These are phyloP conservation scores for Planococcus citri DNA, from an alignment of 1,140 invertebrate species.

Conservation along the genomic window DNA sequence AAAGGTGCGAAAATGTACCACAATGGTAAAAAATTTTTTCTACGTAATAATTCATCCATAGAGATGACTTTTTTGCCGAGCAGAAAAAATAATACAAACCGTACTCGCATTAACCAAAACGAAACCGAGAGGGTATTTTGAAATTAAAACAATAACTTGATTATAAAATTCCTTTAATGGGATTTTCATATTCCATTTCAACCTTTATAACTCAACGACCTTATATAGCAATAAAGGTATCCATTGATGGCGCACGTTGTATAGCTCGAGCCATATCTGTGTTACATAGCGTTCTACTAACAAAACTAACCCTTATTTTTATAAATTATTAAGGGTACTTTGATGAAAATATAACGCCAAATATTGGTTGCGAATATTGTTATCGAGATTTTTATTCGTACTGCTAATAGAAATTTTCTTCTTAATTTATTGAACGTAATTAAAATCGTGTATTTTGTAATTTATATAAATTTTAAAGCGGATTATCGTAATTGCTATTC, in stretches of 20 bases:
- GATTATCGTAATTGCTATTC: too few species aligned
- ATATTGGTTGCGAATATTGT: neutral
- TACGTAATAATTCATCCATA: neutral
- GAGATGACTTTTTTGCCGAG: neutral
- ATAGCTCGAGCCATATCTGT: neutral
- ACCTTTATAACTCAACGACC: constrained; percentile 12
- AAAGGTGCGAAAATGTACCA: neutral
- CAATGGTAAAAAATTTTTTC: neutral
- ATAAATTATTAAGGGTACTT: neutral
- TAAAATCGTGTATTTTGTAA: neutral
- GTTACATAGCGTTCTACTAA: neutral
- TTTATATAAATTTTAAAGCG: neutral
- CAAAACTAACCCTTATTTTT: neutral
- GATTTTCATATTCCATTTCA: constrained; percentile 17
- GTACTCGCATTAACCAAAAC: neutral
- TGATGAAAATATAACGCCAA: neutral
- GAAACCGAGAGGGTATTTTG: constrained; percentile 8
- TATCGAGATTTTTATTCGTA: neutral
- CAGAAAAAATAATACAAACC: neutral
- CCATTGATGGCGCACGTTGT: neutral
- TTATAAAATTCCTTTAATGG: constrained; percentile 20
- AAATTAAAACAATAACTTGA: constrained; percentile 20
- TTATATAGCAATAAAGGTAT: constrained; percentile 2
- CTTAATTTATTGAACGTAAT: neutral
- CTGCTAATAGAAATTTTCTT: neutral